Evolutionary conservation across 2,888 invertebrate species (phyloP).

Genomic region (Oasisia sp.): DNA sequence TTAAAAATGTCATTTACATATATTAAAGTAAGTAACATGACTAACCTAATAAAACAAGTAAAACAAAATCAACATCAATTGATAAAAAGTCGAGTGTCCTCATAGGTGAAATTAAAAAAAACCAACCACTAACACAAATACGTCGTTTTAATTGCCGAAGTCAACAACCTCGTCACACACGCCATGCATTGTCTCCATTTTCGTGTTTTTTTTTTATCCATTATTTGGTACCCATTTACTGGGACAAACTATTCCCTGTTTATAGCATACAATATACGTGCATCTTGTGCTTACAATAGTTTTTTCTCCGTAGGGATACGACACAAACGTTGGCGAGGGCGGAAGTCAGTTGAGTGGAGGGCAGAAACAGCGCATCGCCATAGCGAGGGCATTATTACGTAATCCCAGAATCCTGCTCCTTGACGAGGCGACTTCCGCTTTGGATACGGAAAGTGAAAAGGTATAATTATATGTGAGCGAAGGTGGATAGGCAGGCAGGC

Average conservation of each 20-base stretch:
- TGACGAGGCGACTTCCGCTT: constrained; percentile 67
- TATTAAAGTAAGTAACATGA: too few relatives aligned
- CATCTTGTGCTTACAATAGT: background rate
- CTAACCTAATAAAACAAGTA: too few relatives aligned
- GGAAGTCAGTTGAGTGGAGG: constrained; percentile 67
- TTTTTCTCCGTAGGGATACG: constrained; percentile 51
- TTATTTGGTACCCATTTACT: background rate
- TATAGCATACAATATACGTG: background rate
- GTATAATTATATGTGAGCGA: constrained; percentile 37
- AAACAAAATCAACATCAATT: too few relatives aligned
- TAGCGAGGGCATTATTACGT: constrained; percentile 80
- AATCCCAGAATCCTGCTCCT: constrained; percentile 71
- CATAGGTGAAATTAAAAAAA: too few relatives aligned
- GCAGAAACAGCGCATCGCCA: constrained; percentile 71
- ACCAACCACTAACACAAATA: too few relatives aligned
- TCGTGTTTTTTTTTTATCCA: too few relatives aligned
- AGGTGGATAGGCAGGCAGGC: too few relatives aligned
- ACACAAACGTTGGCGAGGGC: constrained; percentile 61
- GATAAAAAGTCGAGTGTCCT: too few relatives aligned
- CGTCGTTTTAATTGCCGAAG: too few relatives aligned
- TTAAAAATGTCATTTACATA: too few relatives aligned
- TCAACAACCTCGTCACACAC: too few relatives aligned
- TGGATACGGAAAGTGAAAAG: constrained; percentile 65
- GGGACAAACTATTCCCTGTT: background rate
- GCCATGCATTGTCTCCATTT: too few relatives aligned